Conservation (phyloP, 1,140 invertebrate species). For the Tetramorium parvispinum region DNA sequence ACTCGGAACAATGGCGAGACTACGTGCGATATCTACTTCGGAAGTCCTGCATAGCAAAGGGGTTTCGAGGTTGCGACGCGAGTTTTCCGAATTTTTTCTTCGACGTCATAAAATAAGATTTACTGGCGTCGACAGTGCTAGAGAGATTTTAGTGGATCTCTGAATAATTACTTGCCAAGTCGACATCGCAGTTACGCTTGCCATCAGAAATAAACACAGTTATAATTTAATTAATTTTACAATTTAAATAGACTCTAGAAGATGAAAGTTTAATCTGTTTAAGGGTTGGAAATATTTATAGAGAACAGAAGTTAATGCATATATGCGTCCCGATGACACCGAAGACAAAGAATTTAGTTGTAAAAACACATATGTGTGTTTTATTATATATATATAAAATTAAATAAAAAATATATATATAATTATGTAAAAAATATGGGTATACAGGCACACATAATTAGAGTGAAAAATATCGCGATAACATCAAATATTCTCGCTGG, state of each 20-base stretch:
- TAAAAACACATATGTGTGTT: not conserved
- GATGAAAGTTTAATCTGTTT: not conserved
- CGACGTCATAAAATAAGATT: not conserved
- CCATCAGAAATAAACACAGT: not conserved
- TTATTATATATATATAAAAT: not conserved
- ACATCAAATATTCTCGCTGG: not conserved
- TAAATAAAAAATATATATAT: not conserved
- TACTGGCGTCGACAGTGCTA: not conserved
- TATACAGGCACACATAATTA: not conserved
- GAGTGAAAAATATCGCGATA: not conserved
- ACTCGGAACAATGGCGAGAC: not conserved
- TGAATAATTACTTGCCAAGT: not conserved
- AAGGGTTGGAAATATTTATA: not conserved
- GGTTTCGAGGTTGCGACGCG: not conserved
- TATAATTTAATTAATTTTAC: slow-evolving; percentile 25
- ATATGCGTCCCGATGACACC: not conserved
- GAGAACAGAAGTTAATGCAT: not conserved
- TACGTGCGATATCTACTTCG: not conserved
- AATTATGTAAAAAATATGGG: too few species aligned
- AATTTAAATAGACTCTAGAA: not conserved
- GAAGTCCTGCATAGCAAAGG: not conserved
- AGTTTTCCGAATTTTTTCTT: not conserved
- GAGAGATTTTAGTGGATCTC: not conserved
- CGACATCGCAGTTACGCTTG: not conserved
- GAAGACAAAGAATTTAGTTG: not conserved